Evolutionary conservation across 2,888 invertebrate genomes (phyloP).

Genomic region (Dicycla oo): DNA sequence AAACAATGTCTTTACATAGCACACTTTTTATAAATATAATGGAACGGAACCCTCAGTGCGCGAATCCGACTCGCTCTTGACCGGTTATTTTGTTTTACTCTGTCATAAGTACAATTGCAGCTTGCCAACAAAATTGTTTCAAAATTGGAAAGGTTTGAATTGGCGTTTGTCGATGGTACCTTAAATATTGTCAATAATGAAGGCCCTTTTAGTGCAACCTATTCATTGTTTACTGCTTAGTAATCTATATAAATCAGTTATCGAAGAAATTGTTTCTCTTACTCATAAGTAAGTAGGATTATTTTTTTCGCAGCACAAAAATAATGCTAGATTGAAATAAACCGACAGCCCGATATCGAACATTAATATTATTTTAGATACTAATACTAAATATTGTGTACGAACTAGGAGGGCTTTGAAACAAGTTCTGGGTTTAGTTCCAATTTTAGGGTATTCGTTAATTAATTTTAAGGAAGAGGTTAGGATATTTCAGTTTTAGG

Average conservation of each 20-base stretch:
- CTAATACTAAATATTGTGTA: neutral
- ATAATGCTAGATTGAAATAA: neutral
- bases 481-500: no score
- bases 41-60: no score
- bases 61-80: no score
- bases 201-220: neutral
- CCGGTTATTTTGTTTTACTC: no score
- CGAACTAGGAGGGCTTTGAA: neutral
- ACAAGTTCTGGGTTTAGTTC: slow-evolving; percentile 22
- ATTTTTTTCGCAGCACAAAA: neutral
- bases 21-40: no score
- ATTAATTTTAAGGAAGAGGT: neutral
- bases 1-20: no score
- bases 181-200: neutral
- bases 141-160: no score
- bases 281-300: neutral
- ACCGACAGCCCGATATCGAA: neutral
- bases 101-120: no score
- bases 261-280: neutral
- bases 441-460: neutral
- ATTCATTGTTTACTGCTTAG: neutral
- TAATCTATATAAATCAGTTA: neutral
- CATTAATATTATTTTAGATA: neutral
- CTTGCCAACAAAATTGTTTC: no score
- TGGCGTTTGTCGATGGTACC: no score